A percentile compares a stretch with the other conserved stretches of the same genome.
Conservation (phyloP, 2,888 invertebrate genomes). For the Troides aeacus region DNA sequence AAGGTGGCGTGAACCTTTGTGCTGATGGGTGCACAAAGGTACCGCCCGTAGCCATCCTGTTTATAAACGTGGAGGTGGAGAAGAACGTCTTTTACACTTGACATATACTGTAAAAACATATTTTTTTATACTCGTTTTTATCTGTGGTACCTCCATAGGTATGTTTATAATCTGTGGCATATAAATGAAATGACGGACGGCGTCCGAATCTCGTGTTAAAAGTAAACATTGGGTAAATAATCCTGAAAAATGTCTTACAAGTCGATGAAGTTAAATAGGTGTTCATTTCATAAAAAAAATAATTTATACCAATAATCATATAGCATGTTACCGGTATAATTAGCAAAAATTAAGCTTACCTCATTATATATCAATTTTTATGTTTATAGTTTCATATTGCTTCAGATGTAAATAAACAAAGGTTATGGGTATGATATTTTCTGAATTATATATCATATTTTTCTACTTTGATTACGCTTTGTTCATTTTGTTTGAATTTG, state of each 20-base stretch:
- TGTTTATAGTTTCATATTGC: no score
- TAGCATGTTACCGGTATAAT: neutral
- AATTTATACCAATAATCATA: neutral
- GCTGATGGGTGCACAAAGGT: slow-evolving; percentile 52
- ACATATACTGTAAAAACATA: slow-evolving; percentile 16
- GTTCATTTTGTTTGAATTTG: no score
- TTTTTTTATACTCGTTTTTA: neutral
- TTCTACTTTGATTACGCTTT: no score
- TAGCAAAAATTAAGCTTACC: no score
- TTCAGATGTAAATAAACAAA: no score
- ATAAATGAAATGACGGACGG: neutral
- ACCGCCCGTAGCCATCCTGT: slow-evolving; percentile 47
- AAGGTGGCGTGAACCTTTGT: slow-evolving; percentile 58
- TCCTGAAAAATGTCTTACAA: neutral
- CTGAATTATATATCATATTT: no score
- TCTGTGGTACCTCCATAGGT: neutral
- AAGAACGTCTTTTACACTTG: slow-evolving; percentile 18
- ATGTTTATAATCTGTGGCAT: neutral
- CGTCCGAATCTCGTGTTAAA: neutral
- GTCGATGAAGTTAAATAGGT: neutral
- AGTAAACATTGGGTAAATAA: neutral
- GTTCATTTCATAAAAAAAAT: neutral
- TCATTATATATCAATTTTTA: no score
- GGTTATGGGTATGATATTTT: no score
- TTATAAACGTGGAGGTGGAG: neutral